These are phyloP conservation scores for Tokudaia muenninki DNA, from an alignment of 2,797 vertebrate genomes.

Conservation along the genomic window DNA sequence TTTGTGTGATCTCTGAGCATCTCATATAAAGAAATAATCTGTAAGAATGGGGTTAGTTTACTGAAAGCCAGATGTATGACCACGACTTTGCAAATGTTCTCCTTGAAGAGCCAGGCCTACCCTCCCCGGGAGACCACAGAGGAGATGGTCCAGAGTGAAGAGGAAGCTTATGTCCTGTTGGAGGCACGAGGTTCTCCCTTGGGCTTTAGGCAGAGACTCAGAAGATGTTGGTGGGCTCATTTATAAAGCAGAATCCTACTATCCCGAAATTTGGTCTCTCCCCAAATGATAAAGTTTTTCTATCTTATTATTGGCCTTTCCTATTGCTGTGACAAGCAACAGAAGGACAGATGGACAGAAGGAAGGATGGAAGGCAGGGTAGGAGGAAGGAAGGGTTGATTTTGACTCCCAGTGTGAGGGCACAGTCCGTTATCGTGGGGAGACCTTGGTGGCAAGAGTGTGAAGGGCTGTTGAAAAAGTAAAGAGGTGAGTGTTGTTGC, in stretches of 20 bases:
- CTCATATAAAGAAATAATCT: conserved; percentile 29
- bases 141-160: background rate
- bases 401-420: background rate
- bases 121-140: background rate
- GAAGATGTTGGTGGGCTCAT: background rate
- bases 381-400: background rate
- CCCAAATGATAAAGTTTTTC: background rate
- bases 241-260: background rate
- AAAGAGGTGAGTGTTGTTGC: background rate
- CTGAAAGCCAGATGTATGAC: background rate
- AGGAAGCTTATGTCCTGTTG: background rate
- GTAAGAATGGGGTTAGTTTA: background rate
- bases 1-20: background rate
- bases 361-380: no score
- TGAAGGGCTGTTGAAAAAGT: background rate
- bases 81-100: background rate
- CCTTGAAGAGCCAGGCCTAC: background rate
- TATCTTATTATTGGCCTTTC: background rate
- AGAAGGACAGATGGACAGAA: background rate
- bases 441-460: no score
- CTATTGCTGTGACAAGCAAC: background rate
- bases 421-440: background rate
- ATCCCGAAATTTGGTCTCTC: background rate
- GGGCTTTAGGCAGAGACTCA: background rate
- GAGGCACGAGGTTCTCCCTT: background rate